phyloP scores from a whole-genome alignment of 2,113 vertebrate genomes.

The Parus major region DNA sequence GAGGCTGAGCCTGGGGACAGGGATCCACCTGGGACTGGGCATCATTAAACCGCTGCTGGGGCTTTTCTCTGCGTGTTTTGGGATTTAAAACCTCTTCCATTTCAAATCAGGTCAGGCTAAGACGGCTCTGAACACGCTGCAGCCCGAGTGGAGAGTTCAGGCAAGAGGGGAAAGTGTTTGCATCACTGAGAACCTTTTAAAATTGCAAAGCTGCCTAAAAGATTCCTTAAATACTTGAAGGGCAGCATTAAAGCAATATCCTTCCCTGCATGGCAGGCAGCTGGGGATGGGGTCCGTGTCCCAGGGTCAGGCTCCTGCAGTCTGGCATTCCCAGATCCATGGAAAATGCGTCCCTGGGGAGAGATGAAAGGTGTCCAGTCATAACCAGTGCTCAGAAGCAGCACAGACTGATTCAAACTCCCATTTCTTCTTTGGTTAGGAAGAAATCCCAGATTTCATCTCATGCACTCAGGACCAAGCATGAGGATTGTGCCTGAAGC shows the following conservation, averaged over 20 bases:
- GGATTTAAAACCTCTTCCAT: background rate
- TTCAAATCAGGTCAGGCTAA: background rate
- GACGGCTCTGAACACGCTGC: background rate
- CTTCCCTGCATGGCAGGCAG: background rate
- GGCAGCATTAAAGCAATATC: background rate
- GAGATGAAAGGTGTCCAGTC: background rate
- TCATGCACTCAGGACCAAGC: fast-evolving
- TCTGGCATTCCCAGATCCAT: background rate
- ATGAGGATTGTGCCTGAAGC: background rate
- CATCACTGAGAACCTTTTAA: background rate
- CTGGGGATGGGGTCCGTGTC: background rate
- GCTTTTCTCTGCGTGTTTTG: background rate
- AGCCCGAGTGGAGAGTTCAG: background rate
- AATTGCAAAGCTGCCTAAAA: background rate
- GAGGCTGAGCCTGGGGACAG: background rate
- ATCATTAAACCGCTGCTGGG: background rate
- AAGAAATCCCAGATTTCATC: background rate
- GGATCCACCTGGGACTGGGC: background rate
- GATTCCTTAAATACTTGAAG: background rate
- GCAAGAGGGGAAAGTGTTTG: background rate
- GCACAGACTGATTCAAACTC: background rate
- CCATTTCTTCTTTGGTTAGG: background rate
- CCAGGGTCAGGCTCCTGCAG: background rate
- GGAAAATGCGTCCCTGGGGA: background rate
- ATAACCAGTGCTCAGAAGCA: background rate